A percentile compares a stretch with the other conserved stretches of the same genome.
phyloP scores from a whole-genome alignment of 2,797 vertebrate genomes.

The Acanthurus tractus region DNA sequence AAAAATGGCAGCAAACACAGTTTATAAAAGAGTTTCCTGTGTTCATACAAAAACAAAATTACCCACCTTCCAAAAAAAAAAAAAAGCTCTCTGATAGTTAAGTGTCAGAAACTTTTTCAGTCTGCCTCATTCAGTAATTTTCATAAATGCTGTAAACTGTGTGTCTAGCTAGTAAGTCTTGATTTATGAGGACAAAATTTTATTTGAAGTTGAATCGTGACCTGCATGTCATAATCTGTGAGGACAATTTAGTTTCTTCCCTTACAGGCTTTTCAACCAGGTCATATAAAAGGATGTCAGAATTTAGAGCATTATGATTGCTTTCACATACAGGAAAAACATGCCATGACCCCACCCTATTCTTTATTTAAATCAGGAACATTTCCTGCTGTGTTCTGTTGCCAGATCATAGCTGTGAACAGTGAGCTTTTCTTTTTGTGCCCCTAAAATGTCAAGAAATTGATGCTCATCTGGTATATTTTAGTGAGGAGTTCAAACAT shows the following conservation, averaged over 20 bases:
- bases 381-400: conserved; percentile 20
- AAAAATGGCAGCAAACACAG: conserved; percentile 11
- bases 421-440: neutral
- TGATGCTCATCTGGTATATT: neutral
- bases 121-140: neutral
- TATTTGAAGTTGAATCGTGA: neutral
- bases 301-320: neutral
- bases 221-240: neutral
- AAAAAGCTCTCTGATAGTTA: neutral
- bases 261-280: conserved; percentile 1
- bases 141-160: neutral
- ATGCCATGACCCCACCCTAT: conserved; percentile 19
- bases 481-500: neutral
- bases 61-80: neutral
- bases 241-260: conserved; percentile 2
- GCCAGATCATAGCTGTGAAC: neutral
- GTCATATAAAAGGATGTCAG: neutral
- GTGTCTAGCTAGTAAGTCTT: no score
- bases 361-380: conserved; percentile 20
- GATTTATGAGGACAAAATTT: neutral
- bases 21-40: neutral
- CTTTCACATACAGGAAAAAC: conserved; percentile 28
- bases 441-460: conserved; percentile 1
- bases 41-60: neutral
- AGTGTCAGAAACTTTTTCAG: neutral